These are phyloP conservation scores for Bruchidius siliquastri DNA, from an alignment of 2,888 invertebrate species.

Conservation along the genomic window DNA sequence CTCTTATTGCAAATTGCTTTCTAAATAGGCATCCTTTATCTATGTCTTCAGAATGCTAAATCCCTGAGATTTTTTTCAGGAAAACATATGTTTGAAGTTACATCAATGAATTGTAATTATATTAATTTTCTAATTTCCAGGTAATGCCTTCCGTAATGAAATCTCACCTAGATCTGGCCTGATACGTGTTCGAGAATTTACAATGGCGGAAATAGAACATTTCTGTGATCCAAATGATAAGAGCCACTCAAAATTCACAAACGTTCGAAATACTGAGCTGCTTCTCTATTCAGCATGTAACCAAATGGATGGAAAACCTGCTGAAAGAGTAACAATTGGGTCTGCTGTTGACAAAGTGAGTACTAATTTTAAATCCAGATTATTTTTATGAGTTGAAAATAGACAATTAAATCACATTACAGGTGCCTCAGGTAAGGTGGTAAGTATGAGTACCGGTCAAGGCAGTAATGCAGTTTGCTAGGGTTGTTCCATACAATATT, in stretches of 20 bases:
- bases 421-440: too few relatives aligned
- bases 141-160: conserved; percentile 96
- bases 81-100: too few relatives aligned
- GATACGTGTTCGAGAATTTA: conserved; percentile 94
- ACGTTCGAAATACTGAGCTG: conserved; percentile 70
- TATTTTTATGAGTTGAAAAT: not conserved
- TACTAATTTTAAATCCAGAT: not conserved
- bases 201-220: conserved; percentile 99
- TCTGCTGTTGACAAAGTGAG: conserved; percentile 74
- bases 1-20: too few relatives aligned
- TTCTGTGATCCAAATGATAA: conserved; percentile 92
- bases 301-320: conserved; percentile 95
- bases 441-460: too few relatives aligned
- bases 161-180: conserved; percentile 97
- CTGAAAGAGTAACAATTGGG: conserved; percentile 72
- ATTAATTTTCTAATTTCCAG: conserved; percentile 34
- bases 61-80: too few relatives aligned
- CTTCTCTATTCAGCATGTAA: conserved; percentile 90
- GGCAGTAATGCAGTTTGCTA: too few relatives aligned
- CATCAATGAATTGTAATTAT: too few relatives aligned
- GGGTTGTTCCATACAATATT: too few relatives aligned
- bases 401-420: not conserved
- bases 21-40: too few relatives aligned
- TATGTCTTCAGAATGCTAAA: too few relatives aligned
- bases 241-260: conserved; percentile 82